Evolutionary conservation across 2,113 vertebrate species (phyloP).

Genomic region (Seriola dumerili): DNA sequence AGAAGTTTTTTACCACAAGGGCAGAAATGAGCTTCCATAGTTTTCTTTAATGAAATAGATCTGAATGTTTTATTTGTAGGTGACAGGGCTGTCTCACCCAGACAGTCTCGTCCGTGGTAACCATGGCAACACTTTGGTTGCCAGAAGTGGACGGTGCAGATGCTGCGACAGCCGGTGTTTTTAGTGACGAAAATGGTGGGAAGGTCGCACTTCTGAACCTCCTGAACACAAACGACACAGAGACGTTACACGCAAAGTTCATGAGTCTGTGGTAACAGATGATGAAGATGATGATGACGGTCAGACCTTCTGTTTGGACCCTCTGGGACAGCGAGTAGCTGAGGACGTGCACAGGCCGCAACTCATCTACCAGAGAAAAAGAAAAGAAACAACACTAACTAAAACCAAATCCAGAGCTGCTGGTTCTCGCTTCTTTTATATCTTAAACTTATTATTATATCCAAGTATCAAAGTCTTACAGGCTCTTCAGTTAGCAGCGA

Average conservation of each 20-base stretch:
- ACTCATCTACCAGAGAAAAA: slow-evolving; percentile 80
- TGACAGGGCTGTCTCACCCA: slow-evolving; percentile 81
- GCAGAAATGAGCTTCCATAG: no score
- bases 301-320: slow-evolving; percentile 88
- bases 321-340: slow-evolving; percentile 81
- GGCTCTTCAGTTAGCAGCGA: no score
- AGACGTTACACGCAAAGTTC: not conserved
- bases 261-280: no score
- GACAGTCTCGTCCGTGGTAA: slow-evolving; percentile 91
- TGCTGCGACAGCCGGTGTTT: slow-evolving; percentile 84
- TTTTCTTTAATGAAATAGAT: no score
- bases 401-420: no score
- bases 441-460: no score
- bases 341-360: slow-evolving; percentile 83
- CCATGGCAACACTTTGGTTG: slow-evolving; percentile 89
- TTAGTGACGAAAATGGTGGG: not conserved
- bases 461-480: no score
- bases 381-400: not conserved
- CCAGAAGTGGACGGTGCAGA: slow-evolving; percentile 86
- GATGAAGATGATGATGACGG: not conserved
- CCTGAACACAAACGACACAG: slow-evolving; percentile 49
- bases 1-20: no score
- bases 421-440: no score
- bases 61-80: no score
- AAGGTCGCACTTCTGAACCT: slow-evolving; percentile 80